Conservation (phyloP, 2,888 invertebrate species). For the Cylloceria caligata region DNA sequence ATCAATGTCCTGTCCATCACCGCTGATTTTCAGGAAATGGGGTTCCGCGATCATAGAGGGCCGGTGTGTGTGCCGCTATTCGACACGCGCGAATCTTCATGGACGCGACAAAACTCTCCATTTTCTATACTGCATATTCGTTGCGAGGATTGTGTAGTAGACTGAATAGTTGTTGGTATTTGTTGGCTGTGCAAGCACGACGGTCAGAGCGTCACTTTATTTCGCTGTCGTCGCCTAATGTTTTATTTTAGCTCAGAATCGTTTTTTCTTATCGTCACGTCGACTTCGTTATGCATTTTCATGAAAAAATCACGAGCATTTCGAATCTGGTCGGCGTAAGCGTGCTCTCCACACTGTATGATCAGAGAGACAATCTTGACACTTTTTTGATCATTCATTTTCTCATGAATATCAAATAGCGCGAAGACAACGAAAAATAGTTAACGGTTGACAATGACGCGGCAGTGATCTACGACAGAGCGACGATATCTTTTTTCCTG, state of each 20-base stretch:
- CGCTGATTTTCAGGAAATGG: conserved; percentile 65
- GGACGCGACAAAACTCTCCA: neutral
- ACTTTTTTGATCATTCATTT: conserved; percentile 30
- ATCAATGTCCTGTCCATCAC: conserved; percentile 67
- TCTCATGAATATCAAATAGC: conserved; percentile 22
- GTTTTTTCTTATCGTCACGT: conserved; percentile 4
- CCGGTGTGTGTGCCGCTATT: neutral
- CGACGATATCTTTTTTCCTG: neutral
- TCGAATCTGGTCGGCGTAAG: neutral
- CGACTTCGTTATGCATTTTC: conserved; percentile 8
- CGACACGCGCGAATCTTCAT: conserved; percentile 33
- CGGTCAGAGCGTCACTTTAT: neutral
- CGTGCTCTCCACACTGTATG: neutral
- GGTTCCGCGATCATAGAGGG: conserved; percentile 43
- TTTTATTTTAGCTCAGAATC: conserved; percentile 27
- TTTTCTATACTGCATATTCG: neutral
- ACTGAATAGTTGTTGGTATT: neutral
- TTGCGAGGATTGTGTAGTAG: neutral
- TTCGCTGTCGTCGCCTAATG: conserved; percentile 33
- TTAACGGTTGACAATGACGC: conserved; percentile 17
- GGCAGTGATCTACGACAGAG: neutral
- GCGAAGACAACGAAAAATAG: conserved; percentile 8
- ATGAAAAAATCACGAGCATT: neutral
- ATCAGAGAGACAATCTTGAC: conserved; percentile 2
- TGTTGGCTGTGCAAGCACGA: neutral